A percentile compares a stretch with the other conserved stretches of the same genome.
These are phyloP conservation scores for Phalacrocorax pelagicus DNA, from an alignment of 2,113 vertebrate species.

Conservation along the genomic window DNA sequence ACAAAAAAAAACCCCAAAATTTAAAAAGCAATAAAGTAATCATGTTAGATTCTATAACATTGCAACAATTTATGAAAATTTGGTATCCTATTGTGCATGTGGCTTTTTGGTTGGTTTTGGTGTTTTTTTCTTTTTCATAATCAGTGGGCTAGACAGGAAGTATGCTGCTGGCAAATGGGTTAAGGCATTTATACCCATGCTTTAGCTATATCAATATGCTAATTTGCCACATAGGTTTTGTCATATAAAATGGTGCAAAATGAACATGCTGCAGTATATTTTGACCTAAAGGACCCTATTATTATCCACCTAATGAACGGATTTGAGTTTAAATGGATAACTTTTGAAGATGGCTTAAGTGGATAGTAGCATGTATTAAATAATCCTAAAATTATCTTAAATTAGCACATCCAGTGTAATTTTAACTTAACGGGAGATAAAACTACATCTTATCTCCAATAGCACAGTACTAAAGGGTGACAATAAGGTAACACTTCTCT, in stretches of 20 bases:
- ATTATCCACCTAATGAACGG: background rate
- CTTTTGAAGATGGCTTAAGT: background rate
- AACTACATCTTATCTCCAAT: background rate
- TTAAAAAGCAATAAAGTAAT: background rate
- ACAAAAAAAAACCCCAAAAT: background rate
- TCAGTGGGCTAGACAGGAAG: background rate
- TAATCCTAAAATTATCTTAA: background rate
- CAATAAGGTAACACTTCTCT: background rate
- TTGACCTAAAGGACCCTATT: background rate
- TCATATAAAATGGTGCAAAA: background rate
- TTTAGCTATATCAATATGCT: background rate
- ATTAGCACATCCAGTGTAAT: background rate
- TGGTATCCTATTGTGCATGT: background rate
- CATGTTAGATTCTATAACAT: background rate
- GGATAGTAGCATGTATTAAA: background rate
- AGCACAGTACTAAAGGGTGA: background rate
- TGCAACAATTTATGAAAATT: background rate
- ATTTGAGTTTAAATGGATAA: background rate
- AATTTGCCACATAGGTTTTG: background rate
- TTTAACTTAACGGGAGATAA: background rate
- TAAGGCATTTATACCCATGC: background rate
- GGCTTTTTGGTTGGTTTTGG: background rate
- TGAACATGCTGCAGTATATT: background rate
- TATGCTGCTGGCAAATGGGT: background rate
- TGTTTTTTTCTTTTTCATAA: background rate